A percentile compares a stretch with the other conserved stretches of the same genome.
Conservation (phyloP, 2,113 vertebrate genomes). For the Paradoxurus hermaphroditus region DNA sequence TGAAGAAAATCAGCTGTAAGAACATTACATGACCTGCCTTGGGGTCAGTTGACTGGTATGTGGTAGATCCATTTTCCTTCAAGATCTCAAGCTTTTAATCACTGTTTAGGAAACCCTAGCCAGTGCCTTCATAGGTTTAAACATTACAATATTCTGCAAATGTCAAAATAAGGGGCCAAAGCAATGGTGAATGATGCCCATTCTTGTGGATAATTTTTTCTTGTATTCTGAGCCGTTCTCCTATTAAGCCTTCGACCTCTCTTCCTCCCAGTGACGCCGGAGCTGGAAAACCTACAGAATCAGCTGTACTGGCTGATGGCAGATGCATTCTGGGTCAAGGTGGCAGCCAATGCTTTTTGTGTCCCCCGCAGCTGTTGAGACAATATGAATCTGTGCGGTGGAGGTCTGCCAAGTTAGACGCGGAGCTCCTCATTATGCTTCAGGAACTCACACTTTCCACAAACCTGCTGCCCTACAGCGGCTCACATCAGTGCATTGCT, state of each 20-base stretch:
- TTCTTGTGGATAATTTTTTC: not conserved
- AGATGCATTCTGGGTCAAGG: slow-evolving; percentile 80
- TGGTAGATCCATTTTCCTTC: not conserved
- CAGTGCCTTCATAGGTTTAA: not conserved
- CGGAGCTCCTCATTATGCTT: slow-evolving; percentile 75
- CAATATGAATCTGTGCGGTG: slow-evolving; percentile 73
- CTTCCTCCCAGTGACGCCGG: not conserved
- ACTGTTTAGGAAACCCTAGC: not conserved
- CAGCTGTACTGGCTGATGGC: slow-evolving; percentile 65
- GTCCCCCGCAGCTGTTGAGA: slow-evolving; percentile 78
- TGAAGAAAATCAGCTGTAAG: not conserved
- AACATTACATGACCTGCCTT: not conserved
- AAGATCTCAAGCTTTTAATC: not conserved
- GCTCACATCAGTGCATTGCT: slow-evolving; percentile 90
- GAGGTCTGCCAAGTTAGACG: slow-evolving; percentile 78
- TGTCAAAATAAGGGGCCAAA: not conserved
- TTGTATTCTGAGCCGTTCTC: not conserved
- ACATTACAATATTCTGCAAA: not conserved
- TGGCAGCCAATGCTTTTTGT: slow-evolving; percentile 75
- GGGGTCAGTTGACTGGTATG: not conserved
- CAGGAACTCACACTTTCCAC: slow-evolving; percentile 80
- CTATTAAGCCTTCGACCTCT: slow-evolving; percentile 44
- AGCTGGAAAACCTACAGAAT: slow-evolving; percentile 56
- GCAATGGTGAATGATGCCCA: not conserved
- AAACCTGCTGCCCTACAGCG: slow-evolving; percentile 85